These are phyloP conservation scores for Aix galericulata DNA, from an alignment of 2,113 vertebrate species.

Conservation along the genomic window DNA sequence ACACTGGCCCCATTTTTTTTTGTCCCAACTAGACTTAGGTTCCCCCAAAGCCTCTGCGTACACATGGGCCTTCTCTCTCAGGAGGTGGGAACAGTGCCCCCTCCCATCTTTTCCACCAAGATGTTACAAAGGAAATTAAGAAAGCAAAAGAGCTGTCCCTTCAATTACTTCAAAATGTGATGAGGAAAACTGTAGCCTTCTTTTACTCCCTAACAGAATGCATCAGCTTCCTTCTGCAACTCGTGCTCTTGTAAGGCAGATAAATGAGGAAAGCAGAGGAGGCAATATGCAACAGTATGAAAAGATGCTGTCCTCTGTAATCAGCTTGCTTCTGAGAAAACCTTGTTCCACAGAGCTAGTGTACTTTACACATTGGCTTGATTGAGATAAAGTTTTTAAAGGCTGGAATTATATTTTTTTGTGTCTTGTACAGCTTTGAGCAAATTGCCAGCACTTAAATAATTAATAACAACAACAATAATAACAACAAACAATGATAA, in stretches of 20 bases:
- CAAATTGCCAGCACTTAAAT: slow-evolving; percentile 26
- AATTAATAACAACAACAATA: slow-evolving; percentile 40
- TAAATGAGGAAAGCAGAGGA: background rate
- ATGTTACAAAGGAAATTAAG: background rate
- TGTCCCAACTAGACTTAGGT: background rate
- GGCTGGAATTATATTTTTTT: background rate
- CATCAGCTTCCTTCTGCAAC: background rate
- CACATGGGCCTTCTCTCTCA: background rate
- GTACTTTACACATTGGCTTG: background rate
- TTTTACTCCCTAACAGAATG: background rate
- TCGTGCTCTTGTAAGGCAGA: background rate
- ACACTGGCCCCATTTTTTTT: background rate
- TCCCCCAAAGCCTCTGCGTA: background rate
- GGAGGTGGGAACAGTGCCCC: rapidly evolving
- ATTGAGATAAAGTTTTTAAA: slow-evolving; percentile 4
- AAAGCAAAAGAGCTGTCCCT: background rate
- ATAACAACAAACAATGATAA: slow-evolving; percentile 32
- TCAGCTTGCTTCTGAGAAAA: background rate
- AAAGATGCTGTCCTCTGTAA: background rate
- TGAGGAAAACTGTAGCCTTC: background rate
- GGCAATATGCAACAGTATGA: background rate
- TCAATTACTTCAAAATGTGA: background rate
- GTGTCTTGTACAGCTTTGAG: slow-evolving; percentile 34
- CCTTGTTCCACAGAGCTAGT: background rate
- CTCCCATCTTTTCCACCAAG: background rate